A percentile compares a stretch with the other conserved stretches of the same genome.
phyloP scores from a whole-genome alignment of 2,113 vertebrate species.

The Heterocephalus glaber region DNA sequence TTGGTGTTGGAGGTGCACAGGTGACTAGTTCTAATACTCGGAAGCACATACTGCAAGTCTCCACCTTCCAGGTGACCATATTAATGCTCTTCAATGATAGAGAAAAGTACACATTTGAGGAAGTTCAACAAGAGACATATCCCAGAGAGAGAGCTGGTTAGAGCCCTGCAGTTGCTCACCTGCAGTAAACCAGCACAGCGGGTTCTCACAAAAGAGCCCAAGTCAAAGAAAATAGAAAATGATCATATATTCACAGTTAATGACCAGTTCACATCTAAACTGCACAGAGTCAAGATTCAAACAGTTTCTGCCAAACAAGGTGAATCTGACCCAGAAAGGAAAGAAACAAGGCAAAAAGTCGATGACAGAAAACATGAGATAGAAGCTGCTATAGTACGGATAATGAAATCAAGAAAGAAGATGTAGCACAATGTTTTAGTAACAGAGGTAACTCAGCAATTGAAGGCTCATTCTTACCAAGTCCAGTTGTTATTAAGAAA shows the following conservation, averaged over 20 bases:
- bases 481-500: slow-evolving; percentile 99
- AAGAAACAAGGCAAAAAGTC: slow-evolving; percentile 98
- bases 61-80: slow-evolving; percentile 99
- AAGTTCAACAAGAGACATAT: slow-evolving; percentile 99
- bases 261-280: slow-evolving; percentile 98
- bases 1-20: slow-evolving; percentile 96
- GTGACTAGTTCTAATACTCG: slow-evolving; percentile 96
- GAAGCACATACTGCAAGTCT: slow-evolving; percentile 98
- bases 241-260: slow-evolving; percentile 99
- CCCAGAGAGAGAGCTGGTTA: slow-evolving; percentile 95
- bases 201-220: slow-evolving; percentile 97
- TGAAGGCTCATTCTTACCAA: slow-evolving; percentile 96
- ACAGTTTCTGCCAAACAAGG: slow-evolving; percentile 99
- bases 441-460: slow-evolving; percentile 98
- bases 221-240: slow-evolving; percentile 98
- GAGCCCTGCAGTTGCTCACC: slow-evolving; percentile 96
- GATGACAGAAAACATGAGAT: slow-evolving; percentile 99
- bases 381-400: slow-evolving; percentile 98
- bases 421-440: slow-evolving; percentile 99
- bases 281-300: slow-evolving; percentile 99
- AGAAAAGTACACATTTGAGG: slow-evolving; percentile 98
- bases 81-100: slow-evolving; percentile 99
- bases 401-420: slow-evolving; percentile 99
- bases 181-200: slow-evolving; percentile 97
- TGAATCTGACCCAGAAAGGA: slow-evolving; percentile 97